A percentile compares a stretch with the other conserved stretches of the same genome.
Conservation (phyloP, 2,888 invertebrate genomes). For the Meiosimyza decipiens region DNA sequence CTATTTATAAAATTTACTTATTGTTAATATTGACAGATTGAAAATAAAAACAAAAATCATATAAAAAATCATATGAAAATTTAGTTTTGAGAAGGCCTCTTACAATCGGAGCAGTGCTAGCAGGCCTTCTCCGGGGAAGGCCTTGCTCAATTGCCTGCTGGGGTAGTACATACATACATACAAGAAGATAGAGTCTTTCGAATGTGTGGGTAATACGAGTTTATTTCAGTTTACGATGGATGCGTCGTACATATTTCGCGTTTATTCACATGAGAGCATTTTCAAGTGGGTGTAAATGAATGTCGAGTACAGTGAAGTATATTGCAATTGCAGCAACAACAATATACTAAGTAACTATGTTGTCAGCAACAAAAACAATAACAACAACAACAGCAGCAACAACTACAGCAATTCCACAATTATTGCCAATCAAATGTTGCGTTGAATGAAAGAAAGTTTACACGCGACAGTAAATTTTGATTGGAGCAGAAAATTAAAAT, state of each 20-base stretch:
- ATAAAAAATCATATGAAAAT: no score
- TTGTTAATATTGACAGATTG: no score
- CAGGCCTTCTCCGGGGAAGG: no score
- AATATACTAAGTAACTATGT: slow-evolving; percentile 14
- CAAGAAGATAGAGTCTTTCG: no score
- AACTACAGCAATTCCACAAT: slow-evolving; percentile 62
- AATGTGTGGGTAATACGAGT: no score
- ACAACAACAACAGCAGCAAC: slow-evolving; percentile 41
- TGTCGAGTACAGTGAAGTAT: neutral
- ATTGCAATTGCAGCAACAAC: slow-evolving; percentile 10
- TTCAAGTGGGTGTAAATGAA: slow-evolving; percentile 27
- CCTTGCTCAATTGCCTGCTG: no score
- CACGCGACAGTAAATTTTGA: slow-evolving; percentile 26
- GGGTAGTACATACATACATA: no score
- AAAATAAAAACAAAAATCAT: no score
- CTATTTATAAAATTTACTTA: no score
- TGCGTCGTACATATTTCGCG: neutral
- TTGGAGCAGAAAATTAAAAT: slow-evolving; percentile 21
- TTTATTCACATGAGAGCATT: slow-evolving; percentile 17
- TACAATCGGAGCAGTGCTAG: no score
- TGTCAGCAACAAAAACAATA: slow-evolving; percentile 40
- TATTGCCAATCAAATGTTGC: slow-evolving; percentile 65
- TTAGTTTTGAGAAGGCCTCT: no score
- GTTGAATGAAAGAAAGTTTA: slow-evolving; percentile 42
- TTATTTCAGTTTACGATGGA: neutral